These are phyloP conservation scores for Cataglyphis rosenhaueri DNA, from an alignment of 2,888 invertebrate genomes.

Conservation along the genomic window DNA sequence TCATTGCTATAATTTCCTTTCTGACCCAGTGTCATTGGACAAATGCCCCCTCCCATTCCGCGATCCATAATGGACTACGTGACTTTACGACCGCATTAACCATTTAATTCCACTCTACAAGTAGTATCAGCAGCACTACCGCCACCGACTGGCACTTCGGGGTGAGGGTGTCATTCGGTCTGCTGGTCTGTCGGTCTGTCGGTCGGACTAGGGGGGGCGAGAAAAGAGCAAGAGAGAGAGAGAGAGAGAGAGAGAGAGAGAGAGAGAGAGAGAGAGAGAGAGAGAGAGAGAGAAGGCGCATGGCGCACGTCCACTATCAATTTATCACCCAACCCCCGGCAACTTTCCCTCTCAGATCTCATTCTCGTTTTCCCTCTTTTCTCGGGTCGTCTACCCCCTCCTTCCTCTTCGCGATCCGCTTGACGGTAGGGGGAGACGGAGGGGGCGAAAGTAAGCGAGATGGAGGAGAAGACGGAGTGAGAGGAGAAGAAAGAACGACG, in stretches of 20 bases:
- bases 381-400: slow-evolving; percentile 73
- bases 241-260: slow-evolving; percentile 40
- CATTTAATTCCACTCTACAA: slow-evolving; percentile 70
- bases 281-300: slow-evolving; percentile 71
- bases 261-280: slow-evolving; percentile 30
- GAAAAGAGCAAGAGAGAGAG: slow-evolving; percentile 13
- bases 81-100: slow-evolving; percentile 63
- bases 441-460: slow-evolving; percentile 49
- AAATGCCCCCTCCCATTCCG: neutral
- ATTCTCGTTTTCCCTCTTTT: slow-evolving; percentile 75
- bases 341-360: slow-evolving; percentile 79
- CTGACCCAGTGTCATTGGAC: neutral
- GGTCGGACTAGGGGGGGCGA: slow-evolving; percentile 57
- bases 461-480: slow-evolving; percentile 53
- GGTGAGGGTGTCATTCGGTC: slow-evolving; percentile 76
- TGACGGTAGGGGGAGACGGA: slow-evolving; percentile 49
- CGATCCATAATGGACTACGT: slow-evolving; percentile 56
- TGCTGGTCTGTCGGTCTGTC: slow-evolving; percentile 73
- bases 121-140: slow-evolving; percentile 66
- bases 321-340: slow-evolving; percentile 82
- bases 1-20: neutral
- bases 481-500: slow-evolving; percentile 61
- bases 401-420: slow-evolving; percentile 56
- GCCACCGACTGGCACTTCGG: slow-evolving; percentile 67
- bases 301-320: slow-evolving; percentile 84